Evolutionary conservation across 2,888 invertebrate genomes (phyloP), one percentile per base, ranked within the genome.

Genomic region (Stomorhina lunata): DNA sequence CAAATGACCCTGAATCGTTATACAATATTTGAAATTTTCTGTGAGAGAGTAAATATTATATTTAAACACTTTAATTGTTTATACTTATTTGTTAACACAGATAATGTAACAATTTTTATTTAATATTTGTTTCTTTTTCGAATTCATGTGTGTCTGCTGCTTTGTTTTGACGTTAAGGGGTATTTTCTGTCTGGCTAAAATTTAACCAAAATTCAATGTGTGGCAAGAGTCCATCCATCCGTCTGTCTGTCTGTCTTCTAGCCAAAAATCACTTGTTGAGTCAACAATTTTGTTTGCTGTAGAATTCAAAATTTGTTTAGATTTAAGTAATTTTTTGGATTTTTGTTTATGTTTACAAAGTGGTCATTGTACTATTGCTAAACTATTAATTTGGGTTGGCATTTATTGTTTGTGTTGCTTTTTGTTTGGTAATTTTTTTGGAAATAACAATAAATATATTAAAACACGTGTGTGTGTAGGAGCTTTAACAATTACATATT

Each of bases 281-380:
- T 81, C 72, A 81, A 77, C 72, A 68, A 45, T 59, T 40, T 72
- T n/a, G 71, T 81, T 77, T 20, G 10, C 45, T 20, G 4, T 37
- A 12, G 15, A 53, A 69, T 61, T 40, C n/a, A 20, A 76, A 68
- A 59, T 66, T 72, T 50, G 34, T 66, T 66, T 66, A 4, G 1
- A 25, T 37, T 53, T 59, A n/a, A n/a, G n/a, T n/a, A n/a, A n/a
- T 37, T 53, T 43, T 53, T 57, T 34, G 10, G 10, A 27, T 15
- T 37, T 10, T 59, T 40, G 45, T 15, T 3, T 37, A 43, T 76
- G n/a, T 69, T 69, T 53, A 9, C 59, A 48, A 80, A 80, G 61
- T 81, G 81, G 81, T 77, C 81, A 81, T 81, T 77, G 81, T 72
- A 68, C 71, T 76, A 27, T 72, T 77, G 72, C 77, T 43, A 77